Base-by-base conservation (phyloP, 2,113 vertebrate genomes). In the Nothocercus julius region DNA sequence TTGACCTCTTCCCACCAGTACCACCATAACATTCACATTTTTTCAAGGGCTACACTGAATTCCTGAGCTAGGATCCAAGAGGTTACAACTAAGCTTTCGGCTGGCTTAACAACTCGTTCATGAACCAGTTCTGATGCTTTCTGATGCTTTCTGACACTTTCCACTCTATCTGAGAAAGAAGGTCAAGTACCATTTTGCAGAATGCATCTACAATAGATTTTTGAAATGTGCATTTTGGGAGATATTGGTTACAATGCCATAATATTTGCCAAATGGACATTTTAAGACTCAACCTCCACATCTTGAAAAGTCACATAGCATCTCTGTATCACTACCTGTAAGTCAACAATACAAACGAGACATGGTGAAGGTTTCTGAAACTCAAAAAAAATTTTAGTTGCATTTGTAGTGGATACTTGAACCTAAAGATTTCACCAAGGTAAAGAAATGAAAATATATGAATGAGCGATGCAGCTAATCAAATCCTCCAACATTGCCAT, bases 361-460 rank as follows among this genome's bases (percentile, higher is more conserved):
- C 16, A 53, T 49, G 8, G 49, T 45, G 51, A 24, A 59, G 13
- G 27, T 73, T 59, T 30, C 36, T 40, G 24, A 87, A 54, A 75
- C n/a, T 25, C 63, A 5, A 40, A 7, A 32, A 36, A 49, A 42
- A 45, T 28, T 72, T 15, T 32, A 64, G 42, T 58, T 36, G 25
- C 3, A 0, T 77, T 66, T 72, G 44, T 36, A 49, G 63, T 81
- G 56, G 19, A 30, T 10, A 38, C 36, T 16, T 2, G 5, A 34
- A 59, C 25, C 13, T 45, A 53, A 45, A 59, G 27, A 42, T 76
- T 76, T 58, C 49, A 70, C 75, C 36, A 45, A 64, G 36, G 42
- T 53, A n/a, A 80, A 63, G 63, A 93, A 93, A 89, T 44, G 13
- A 69, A 75, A 81, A 80, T 25, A 6, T 21, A 40, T 54, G 32